These are phyloP conservation scores for Tetramorium alpestre DNA, from an alignment of 1,140 invertebrate species.

Conservation along the genomic window DNA sequence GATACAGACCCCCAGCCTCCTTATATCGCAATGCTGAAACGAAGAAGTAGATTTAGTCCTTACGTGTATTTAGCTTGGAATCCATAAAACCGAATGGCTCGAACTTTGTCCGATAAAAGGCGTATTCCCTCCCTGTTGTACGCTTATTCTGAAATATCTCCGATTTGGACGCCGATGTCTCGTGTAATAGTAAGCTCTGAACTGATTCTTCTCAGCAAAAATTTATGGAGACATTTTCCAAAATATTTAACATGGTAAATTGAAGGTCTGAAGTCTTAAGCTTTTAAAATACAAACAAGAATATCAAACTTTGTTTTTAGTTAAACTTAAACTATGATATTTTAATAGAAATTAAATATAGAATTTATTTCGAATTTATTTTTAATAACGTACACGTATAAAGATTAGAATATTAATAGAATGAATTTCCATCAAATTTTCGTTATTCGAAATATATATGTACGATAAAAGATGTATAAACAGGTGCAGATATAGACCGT, in stretches of 20 bases:
- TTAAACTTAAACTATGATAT: neutral
- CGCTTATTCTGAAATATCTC: constrained; percentile 44
- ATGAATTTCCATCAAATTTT: neutral
- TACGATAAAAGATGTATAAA: neutral
- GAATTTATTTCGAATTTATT: neutral
- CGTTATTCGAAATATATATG: neutral
- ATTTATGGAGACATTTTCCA: neutral
- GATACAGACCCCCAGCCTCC: constrained; percentile 51
- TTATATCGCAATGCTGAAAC: constrained; percentile 67
- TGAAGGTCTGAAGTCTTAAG: neutral
- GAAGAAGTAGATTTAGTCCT: constrained; percentile 73
- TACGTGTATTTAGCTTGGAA: constrained; percentile 78
- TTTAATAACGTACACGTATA: neutral
- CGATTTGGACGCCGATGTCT: constrained; percentile 20
- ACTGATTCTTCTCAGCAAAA: neutral
- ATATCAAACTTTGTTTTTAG: neutral
- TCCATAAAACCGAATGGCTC: constrained; percentile 82
- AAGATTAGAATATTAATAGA: neutral
- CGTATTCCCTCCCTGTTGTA: constrained; percentile 53
- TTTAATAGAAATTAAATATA: neutral
- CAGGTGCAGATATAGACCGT: neutral
- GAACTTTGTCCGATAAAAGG: constrained; percentile 82
- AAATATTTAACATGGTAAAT: constrained; percentile 1
- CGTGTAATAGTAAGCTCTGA: neutral
- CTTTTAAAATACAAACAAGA: neutral